Conservation (phyloP, 2,113 vertebrate genomes). For the Entomyzon cyanotis region DNA sequence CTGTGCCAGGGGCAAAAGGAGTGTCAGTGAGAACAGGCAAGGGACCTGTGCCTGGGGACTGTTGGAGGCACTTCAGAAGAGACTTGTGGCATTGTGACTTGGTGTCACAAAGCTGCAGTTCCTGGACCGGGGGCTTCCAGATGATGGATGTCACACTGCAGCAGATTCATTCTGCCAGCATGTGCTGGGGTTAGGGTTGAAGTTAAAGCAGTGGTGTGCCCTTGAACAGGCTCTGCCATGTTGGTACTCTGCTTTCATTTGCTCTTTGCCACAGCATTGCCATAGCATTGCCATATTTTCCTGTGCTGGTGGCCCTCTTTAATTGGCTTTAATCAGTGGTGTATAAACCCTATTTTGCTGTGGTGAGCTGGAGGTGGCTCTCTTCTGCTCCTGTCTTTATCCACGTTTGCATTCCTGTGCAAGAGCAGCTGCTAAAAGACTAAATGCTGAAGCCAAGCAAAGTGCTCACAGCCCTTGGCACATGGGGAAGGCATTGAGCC, state of each 20-base stretch:
- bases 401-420: not conserved
- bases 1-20: not conserved
- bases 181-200: not conserved
- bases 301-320: not conserved
- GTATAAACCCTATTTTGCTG: not conserved
- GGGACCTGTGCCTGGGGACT: not conserved
- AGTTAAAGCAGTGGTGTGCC: not conserved
- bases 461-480: not conserved
- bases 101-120: not conserved
- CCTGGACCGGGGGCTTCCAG: not conserved
- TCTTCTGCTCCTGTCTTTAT: not conserved
- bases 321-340: not conserved
- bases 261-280: not conserved
- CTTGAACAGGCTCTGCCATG: not conserved
- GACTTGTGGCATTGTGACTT: not conserved
- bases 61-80: not conserved
- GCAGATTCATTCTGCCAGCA: not conserved
- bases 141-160: not conserved
- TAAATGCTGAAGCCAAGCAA: not conserved
- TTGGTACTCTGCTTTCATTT: not conserved
- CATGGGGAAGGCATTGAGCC: fast-evolving
- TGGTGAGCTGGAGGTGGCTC: not conserved
- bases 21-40: fast-evolving
- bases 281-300: not conserved
- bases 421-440: not conserved